A percentile compares a stretch with the other conserved stretches of the same genome.
Evolutionary conservation across 2,797 vertebrate species (phyloP).

Genomic region (Clarias fuscus): DNA sequence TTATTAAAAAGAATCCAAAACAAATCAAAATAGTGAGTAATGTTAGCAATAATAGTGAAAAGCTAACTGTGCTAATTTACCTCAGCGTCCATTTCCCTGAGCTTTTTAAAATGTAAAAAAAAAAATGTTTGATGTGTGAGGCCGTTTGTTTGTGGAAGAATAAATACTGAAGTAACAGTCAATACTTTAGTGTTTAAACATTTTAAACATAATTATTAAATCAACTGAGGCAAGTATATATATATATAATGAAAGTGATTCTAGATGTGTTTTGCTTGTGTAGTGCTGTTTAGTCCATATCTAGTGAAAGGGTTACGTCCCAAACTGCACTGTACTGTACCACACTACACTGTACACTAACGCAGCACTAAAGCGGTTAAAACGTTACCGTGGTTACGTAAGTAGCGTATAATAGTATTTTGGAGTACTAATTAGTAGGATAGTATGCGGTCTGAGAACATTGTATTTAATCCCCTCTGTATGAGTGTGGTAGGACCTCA

Average conservation of each 20-base stretch:
- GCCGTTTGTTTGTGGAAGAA: background rate
- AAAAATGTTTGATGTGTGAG: background rate
- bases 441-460: background rate
- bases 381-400: background rate
- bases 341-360: background rate
- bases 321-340: too few species aligned
- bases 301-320: background rate
- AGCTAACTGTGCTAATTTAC: conserved; percentile 6
- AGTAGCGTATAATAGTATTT: background rate
- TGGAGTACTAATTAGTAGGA: background rate
- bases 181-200: background rate
- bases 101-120: background rate
- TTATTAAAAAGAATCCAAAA: background rate
- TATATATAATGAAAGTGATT: background rate
- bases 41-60: background rate
- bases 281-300: background rate
- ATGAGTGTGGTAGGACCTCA: too few species aligned
- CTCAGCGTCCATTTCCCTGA: background rate
- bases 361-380: background rate
- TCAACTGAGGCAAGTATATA: background rate
- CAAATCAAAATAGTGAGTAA: background rate
- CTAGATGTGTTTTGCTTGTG: background rate
- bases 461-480: too few species aligned
- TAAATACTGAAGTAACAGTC: background rate
- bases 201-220: background rate